Evolutionary conservation across 2,797 vertebrate species (phyloP).

Genomic region (Diceros bicornis): DNA sequence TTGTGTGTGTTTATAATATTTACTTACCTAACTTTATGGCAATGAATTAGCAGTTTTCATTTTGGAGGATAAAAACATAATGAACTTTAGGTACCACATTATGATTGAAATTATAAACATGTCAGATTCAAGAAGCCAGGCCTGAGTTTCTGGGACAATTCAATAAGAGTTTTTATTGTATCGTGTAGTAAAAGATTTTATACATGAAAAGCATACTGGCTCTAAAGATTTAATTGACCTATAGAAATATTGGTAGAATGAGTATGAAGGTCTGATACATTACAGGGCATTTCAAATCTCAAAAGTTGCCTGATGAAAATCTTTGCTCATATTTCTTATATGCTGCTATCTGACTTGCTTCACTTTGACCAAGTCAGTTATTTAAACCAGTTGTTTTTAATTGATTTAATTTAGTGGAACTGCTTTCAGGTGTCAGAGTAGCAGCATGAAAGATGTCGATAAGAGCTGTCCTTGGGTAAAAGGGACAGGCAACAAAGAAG

Average conservation of each 20-base stretch:
- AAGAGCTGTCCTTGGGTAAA: background rate
- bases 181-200: constrained; percentile 24
- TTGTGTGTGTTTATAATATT: background rate
- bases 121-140: background rate
- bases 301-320: constrained; percentile 8
- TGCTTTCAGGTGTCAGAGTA: background rate
- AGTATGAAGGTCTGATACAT: background rate
- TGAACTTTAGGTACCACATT: background rate
- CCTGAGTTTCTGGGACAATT: background rate
- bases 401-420: constrained; percentile 2
- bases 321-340: constrained; percentile 17
- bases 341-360: constrained; percentile 47
- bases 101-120: constrained; percentile 30
- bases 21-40: background rate
- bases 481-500: background rate
- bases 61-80: constrained; percentile 34
- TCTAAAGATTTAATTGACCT: constrained; percentile 17
- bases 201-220: constrained; percentile 23
- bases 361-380: background rate
- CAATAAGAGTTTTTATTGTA: constrained; percentile 12
- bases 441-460: background rate
- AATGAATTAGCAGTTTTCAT: constrained; percentile 53
- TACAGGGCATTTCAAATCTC: background rate
- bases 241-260: background rate
- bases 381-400: constrained; percentile 4